Conservation (phyloP, 2,113 vertebrate species). For the Nothocercus nigrocapillus region DNA sequence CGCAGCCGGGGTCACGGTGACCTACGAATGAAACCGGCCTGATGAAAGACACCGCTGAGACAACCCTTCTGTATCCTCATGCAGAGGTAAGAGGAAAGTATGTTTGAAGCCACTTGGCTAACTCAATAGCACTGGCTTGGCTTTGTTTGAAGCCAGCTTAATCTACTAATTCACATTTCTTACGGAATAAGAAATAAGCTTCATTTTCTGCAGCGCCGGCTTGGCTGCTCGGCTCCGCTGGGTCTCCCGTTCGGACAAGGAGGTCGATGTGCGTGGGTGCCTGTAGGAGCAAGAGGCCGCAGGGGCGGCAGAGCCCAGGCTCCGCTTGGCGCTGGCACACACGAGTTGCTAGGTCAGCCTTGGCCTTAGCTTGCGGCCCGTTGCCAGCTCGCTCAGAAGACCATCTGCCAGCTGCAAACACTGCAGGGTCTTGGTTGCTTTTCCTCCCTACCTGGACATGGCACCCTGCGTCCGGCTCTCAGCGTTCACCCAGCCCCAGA, state of each 20-base stretch:
- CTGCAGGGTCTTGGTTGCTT: background rate
- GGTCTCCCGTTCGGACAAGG: background rate
- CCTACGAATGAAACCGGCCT: background rate
- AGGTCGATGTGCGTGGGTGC: background rate
- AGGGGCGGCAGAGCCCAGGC: background rate
- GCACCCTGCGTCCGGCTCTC: background rate
- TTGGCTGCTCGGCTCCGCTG: background rate
- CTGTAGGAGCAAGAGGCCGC: background rate
- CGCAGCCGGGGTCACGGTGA: slow-evolving; percentile 4
- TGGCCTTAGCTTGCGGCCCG: background rate
- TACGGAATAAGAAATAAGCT: background rate
- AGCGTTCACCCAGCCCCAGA: background rate
- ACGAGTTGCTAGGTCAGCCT: background rate
- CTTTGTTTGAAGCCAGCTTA: background rate
- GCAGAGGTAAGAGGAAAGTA: background rate
- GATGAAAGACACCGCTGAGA: background rate
- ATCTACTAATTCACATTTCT: background rate
- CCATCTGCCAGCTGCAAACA: background rate
- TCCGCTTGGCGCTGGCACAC: background rate
- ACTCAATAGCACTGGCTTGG: background rate
- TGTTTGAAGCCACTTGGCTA: background rate
- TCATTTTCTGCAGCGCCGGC: background rate
- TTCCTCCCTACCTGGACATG: background rate
- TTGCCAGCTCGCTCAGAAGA: background rate
- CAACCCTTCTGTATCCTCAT: background rate